These are phyloP conservation scores for Hypothenemus hampei DNA, from an alignment of 1,140 invertebrate genomes.

Conservation along the genomic window DNA sequence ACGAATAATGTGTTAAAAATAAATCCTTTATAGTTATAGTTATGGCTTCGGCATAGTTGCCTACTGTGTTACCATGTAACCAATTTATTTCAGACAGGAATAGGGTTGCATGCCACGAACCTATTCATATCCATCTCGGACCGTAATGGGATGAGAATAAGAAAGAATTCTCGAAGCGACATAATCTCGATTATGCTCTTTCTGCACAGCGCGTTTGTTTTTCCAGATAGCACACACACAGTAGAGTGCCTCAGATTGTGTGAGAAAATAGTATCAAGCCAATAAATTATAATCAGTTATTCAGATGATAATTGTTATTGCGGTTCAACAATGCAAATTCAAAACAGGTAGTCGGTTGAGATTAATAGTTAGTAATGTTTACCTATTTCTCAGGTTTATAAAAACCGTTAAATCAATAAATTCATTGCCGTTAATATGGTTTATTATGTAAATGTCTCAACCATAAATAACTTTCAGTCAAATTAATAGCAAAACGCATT, in stretches of 20 bases:
- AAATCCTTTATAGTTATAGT: slow-evolving; percentile 5
- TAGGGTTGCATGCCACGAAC: slow-evolving; percentile 12
- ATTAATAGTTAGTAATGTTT: too few relatives aligned
- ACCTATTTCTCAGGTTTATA: too few relatives aligned
- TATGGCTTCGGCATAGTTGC: slow-evolving; percentile 9
- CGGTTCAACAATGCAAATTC: too few relatives aligned
- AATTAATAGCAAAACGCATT: too few relatives aligned
- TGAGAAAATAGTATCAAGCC: background rate
- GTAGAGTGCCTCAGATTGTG: background rate
- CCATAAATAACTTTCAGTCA: too few relatives aligned
- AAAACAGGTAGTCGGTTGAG: too few relatives aligned
- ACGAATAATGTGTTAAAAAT: slow-evolving; percentile 12
- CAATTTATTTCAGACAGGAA: slow-evolving; percentile 17
- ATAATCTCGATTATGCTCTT: slow-evolving; percentile 15
- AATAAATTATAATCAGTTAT: too few relatives aligned
- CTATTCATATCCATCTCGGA: slow-evolving; percentile 8
- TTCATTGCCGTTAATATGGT: too few relatives aligned
- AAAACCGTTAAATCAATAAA: too few relatives aligned
- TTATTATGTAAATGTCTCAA: too few relatives aligned
- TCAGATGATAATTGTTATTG: too few relatives aligned
- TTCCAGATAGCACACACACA: too few relatives aligned
- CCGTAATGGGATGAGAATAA: slow-evolving; percentile 13
- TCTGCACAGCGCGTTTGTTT: slow-evolving; percentile 13
- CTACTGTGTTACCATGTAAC: slow-evolving; percentile 16
- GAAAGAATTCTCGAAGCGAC: slow-evolving; percentile 16